These are phyloP conservation scores for Kryptolebias marmoratus DNA, from an alignment of 2,113 vertebrate species.

Conservation along the genomic window DNA sequence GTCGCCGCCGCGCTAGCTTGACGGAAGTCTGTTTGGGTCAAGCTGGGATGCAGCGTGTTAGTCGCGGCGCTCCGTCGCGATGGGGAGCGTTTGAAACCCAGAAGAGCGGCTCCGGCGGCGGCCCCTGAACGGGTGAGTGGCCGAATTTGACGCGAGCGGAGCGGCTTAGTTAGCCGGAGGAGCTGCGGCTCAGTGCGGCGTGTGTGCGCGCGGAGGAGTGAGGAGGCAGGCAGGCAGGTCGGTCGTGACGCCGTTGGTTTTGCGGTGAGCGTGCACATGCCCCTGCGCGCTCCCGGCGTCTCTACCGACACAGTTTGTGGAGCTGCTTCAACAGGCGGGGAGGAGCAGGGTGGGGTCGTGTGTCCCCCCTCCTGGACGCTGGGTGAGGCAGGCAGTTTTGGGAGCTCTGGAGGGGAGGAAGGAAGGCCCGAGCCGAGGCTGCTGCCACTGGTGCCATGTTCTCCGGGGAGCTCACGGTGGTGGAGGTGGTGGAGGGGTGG, in stretches of 20 bases:
- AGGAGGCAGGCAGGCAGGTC: constrained; percentile 14
- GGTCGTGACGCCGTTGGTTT: constrained; percentile 70
- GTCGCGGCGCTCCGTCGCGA: constrained; percentile 43
- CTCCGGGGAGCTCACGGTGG: neutral
- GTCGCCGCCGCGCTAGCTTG: neutral
- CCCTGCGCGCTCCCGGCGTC: constrained; percentile 37
- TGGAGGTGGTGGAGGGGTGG: no score
- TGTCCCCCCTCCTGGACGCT: neutral
- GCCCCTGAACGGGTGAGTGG: constrained; percentile 42
- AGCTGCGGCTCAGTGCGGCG: constrained; percentile 20
- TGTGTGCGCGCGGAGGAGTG: constrained; percentile 15
- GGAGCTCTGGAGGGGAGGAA: no score
- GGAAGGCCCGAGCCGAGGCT: no score
- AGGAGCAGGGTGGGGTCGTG: neutral
- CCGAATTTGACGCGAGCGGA: fast-evolving
- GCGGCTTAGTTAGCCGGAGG: neutral
- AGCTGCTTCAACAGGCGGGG: constrained; percentile 16
- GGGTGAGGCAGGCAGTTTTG: no score
- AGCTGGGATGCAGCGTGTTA: constrained; percentile 69
- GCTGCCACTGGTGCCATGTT: no score
- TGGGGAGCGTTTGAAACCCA: constrained; percentile 4
- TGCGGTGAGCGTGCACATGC: constrained; percentile 61
- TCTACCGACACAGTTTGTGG: constrained; percentile 3
- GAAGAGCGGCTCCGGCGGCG: constrained; percentile 24
- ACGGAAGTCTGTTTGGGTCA: constrained; percentile 49